Evolutionary conservation across 2,797 vertebrate genomes (phyloP), one percentile per base, ranked within the genome.

Genomic region (Sebastes diaconus): DNA sequence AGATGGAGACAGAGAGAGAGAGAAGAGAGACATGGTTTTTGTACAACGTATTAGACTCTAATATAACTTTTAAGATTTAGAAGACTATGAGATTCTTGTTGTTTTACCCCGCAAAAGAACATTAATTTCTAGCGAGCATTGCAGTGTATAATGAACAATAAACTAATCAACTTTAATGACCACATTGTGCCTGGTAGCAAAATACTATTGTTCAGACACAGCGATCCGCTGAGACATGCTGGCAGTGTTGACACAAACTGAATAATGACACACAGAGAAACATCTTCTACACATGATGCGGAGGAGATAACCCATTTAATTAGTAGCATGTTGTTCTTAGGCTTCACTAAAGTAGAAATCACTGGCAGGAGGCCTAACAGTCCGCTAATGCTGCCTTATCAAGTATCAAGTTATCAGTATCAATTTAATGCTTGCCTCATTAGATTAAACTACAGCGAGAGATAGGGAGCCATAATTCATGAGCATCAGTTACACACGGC

Each of bases 281-380:
- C 68, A 57, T 71, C 68, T 77, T 52, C 29, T 52, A 14, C 54
- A 66, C 32, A 61, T 20, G 72, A 77, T 83, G 27, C 50, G 50
- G 34, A 59, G 34, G 55, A 84, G 29, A 34, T 80, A 83, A 65
- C 50, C 54, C 50, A 52, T 72, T 85, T 73, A 77, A 83, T 83
- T 81, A 79, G 57, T 3, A 58, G 42, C 36, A 30, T 67, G 59
- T 61, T 78, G 68, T 80, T 84, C 18, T 74, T 42, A 16, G 16
- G 50, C n/a, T 54, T 79, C 60, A 59, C 30, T 32, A 20, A 73
- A 57, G 65, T 25, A 58, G 66, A 39, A 74, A 60, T 77, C 36
- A 29, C 50, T 14, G 6, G n/a, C n/a, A 18, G n/a, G 52, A 34
- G 24, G 25, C 29, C 16, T 25, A 65, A 58, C 10, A 67, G 60